Evolutionary conservation across 2,797 vertebrate genomes (phyloP).

Genomic region (Mareca penelope): DNA sequence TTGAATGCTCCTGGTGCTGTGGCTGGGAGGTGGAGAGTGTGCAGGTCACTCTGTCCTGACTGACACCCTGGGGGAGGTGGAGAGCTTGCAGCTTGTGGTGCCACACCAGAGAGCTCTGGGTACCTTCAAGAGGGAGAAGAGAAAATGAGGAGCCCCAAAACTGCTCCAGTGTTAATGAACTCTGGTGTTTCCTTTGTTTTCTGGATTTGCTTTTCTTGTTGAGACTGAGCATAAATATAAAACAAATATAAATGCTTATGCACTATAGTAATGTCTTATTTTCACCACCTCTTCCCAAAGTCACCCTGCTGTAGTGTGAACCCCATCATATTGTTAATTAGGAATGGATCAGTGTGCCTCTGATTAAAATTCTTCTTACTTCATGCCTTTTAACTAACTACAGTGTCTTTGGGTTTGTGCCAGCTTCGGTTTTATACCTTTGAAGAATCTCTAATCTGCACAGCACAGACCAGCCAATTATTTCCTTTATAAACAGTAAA

Average conservation of each 20-base stretch:
- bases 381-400: constrained; percentile 4
- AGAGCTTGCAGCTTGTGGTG: background rate
- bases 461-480: background rate
- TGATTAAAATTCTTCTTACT: background rate
- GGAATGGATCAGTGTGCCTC: background rate
- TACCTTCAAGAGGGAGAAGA: background rate
- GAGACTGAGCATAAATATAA: background rate
- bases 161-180: background rate
- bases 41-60: background rate
- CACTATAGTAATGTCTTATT: background rate
- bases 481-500: background rate
- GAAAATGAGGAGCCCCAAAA: background rate
- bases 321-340: background rate
- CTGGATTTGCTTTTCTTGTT: background rate
- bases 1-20: background rate
- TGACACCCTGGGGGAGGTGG: background rate
- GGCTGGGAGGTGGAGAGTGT: fast-evolving
- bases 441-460: background rate
- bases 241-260: background rate
- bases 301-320: background rate
- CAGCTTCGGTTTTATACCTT: background rate
- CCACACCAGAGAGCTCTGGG: background rate
- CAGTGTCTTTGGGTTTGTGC: background rate
- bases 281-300: background rate
- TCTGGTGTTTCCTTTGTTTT: background rate